These are phyloP conservation scores for Acrocephalus arundinaceus DNA, from an alignment of 2,113 vertebrate species.

Conservation along the genomic window DNA sequence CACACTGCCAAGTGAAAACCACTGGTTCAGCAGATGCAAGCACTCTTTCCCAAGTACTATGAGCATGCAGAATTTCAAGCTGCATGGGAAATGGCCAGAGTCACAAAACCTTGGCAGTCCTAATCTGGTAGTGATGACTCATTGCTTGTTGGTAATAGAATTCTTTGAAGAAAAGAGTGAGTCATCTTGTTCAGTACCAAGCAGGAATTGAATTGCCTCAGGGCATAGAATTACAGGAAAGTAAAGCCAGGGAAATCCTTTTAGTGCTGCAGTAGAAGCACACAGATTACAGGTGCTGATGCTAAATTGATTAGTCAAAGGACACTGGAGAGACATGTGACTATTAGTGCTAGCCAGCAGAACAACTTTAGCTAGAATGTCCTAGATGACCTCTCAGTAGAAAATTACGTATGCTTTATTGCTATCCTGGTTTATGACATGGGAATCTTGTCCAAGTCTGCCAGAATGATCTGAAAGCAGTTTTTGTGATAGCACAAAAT, in stretches of 20 bases:
- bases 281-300: neutral
- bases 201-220: neutral
- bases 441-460: neutral
- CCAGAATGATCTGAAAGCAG: neutral
- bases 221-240: slow-evolving; percentile 4
- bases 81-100: neutral
- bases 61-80: neutral
- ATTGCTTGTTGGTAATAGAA: neutral
- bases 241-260: slow-evolving; percentile 39
- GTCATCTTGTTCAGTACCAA: neutral
- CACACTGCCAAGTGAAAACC: neutral
- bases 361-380: neutral
- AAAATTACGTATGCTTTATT: neutral
- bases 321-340: neutral
- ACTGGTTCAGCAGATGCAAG: neutral
- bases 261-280: neutral
- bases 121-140: slow-evolving; percentile 3
- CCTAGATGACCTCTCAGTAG: neutral
- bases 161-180: slow-evolving; percentile 17
- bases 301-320: neutral
- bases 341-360: neutral
- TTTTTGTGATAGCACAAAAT: neutral
- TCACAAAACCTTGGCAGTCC: neutral
- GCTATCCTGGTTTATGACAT: neutral
- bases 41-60: neutral